Percentiles rank a stretch among this genome's conserved stretches.
These are phyloP conservation scores for Ginglymostoma cirratum DNA, from an alignment of 2,113 vertebrate species.

Conservation along the genomic window DNA sequence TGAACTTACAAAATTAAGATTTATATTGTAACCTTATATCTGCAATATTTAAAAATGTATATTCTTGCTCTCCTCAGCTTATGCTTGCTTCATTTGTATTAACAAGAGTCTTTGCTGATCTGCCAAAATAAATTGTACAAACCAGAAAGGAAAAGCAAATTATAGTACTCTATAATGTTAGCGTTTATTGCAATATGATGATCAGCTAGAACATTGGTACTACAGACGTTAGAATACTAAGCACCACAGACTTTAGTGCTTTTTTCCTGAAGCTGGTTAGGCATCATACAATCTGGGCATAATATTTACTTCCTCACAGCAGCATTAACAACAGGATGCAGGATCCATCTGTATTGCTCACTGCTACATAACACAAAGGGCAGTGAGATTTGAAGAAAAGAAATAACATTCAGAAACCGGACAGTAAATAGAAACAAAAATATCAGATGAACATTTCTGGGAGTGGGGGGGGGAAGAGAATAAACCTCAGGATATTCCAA, in stretches of 20 bases:
- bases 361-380: not conserved
- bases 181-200: not conserved
- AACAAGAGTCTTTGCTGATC: not conserved
- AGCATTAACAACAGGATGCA: not conserved
- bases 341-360: not conserved
- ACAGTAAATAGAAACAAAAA: not conserved
- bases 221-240: not conserved
- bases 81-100: not conserved
- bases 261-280: not conserved
- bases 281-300: not conserved
- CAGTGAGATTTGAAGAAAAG: not conserved
- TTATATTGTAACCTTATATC: not conserved
- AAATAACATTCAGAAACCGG: not conserved
- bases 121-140: not conserved
- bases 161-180: not conserved
- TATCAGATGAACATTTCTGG: not conserved
- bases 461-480: not conserved
- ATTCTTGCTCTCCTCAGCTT: not conserved
- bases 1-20: not conserved
- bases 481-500: not conserved
- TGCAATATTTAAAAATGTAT: not conserved
- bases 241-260: not conserved
- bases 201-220: not conserved
- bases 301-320: not conserved
- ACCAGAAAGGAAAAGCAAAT: not conserved